These are phyloP conservation scores for Helicoverpa zea DNA, from an alignment of 1,140 invertebrate genomes.

Conservation along the genomic window DNA sequence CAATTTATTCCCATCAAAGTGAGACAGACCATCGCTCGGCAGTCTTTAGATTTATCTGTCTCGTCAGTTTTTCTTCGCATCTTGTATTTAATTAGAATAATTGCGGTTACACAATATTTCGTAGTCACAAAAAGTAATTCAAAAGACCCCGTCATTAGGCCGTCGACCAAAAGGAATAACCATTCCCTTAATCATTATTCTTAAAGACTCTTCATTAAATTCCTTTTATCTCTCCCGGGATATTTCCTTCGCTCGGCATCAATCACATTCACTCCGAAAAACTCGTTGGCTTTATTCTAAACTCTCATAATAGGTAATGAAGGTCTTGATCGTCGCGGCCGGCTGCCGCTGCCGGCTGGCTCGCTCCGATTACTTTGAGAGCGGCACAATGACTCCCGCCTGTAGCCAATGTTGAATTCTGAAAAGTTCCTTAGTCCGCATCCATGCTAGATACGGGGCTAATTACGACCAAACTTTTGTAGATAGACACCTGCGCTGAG, in stretches of 20 bases:
- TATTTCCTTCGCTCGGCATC: constrained; percentile 84
- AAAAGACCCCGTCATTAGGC: constrained; percentile 83
- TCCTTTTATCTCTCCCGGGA: constrained; percentile 86
- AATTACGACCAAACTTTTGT: constrained; percentile 85
- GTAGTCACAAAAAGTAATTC: constrained; percentile 79
- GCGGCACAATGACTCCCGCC: constrained; percentile 81
- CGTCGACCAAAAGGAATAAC: constrained; percentile 83
- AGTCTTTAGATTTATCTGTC: constrained; percentile 16
- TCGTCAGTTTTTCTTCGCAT: constrained; percentile 39
- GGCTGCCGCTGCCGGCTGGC: constrained; percentile 81
- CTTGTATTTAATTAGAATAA: constrained; percentile 71
- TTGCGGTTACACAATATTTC: constrained; percentile 72
- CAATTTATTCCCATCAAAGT: constrained; percentile 19
- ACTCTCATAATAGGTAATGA: constrained; percentile 87
- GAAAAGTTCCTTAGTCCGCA: constrained; percentile 83
- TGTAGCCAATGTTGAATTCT: constrained; percentile 82
- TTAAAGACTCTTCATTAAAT: constrained; percentile 87
- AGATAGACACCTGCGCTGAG: constrained; percentile 84
- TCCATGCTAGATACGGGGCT: constrained; percentile 83
- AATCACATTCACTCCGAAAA: constrained; percentile 86
- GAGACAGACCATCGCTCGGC: constrained; percentile 8
- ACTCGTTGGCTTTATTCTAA: constrained; percentile 87
- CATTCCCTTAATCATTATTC: constrained; percentile 86
- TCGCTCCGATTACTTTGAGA: constrained; percentile 84
- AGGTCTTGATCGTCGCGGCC: constrained; percentile 82